Conservation (phyloP, 2,797 vertebrate genomes). For the Bufotes viridis region DNA sequence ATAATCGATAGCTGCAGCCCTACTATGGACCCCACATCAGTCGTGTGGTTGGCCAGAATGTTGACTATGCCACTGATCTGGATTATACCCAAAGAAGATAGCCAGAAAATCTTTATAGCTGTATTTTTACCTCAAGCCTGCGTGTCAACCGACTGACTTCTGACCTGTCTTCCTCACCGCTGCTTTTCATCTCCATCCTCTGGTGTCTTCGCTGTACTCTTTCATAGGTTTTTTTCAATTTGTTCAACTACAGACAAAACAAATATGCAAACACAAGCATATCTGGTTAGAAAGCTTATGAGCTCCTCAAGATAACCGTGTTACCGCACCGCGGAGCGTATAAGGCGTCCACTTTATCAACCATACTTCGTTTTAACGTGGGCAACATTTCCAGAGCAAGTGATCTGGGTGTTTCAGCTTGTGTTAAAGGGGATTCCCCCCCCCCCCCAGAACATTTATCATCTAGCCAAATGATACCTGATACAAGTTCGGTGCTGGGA, state of each 20-base stretch:
- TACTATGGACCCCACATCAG: too few relatives aligned
- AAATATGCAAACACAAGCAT: neutral
- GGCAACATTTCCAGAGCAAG: too few relatives aligned
- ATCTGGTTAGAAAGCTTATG: neutral
- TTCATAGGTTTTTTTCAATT: slow-evolving; percentile 89
- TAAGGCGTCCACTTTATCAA: neutral
- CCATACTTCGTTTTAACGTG: neutral
- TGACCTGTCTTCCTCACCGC: slow-evolving; percentile 71
- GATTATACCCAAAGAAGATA: neutral
- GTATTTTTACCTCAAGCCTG: slow-evolving; percentile 80
- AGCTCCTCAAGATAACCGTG: neutral
- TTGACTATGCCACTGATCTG: too few relatives aligned
- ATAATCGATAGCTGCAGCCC: too few relatives aligned
- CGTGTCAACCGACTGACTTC: slow-evolving; percentile 79
- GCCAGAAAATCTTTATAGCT: neutral
- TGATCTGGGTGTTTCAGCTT: too few relatives aligned
- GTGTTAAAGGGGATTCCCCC: too few relatives aligned
- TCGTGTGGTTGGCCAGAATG: too few relatives aligned
- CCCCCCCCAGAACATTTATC: too few relatives aligned
- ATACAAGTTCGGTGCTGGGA: too few relatives aligned
- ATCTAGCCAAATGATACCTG: too few relatives aligned
- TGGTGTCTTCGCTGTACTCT: slow-evolving; percentile 87
- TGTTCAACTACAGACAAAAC: slow-evolving; percentile 77
- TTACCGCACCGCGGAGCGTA: neutral
- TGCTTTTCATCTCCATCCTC: slow-evolving; percentile 74